A percentile compares a stretch with the other conserved stretches of the same genome.
Conservation (phyloP, 2,113 vertebrate genomes). For the Origma solitaria region DNA sequence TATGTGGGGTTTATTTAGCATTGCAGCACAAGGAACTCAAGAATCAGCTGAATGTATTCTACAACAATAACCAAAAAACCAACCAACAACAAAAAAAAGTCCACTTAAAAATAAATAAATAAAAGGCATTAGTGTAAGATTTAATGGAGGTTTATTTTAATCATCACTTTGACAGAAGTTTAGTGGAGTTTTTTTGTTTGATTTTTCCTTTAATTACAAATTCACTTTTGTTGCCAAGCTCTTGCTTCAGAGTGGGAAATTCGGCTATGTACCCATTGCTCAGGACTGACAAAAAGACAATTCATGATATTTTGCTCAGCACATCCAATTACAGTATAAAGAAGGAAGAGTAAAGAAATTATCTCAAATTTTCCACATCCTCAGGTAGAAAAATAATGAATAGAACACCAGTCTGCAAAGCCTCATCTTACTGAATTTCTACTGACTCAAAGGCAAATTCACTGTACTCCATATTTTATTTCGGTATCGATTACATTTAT, state of each 20-base stretch:
- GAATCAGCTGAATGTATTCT: neutral
- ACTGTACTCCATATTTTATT: neutral
- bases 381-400: neutral
- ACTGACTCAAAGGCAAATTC: neutral
- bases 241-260: neutral
- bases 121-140: neutral
- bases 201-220: neutral
- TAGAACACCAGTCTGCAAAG: neutral
- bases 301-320: neutral
- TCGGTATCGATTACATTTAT: neutral
- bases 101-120: neutral
- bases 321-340: neutral
- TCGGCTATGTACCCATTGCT: neutral
- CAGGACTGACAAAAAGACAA: neutral
- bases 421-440: neutral
- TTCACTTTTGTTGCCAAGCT: neutral
- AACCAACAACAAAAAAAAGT: neutral
- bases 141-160: neutral
- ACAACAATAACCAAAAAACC: neutral
- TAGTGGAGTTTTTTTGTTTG: rapidly evolving
- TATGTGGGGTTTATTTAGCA: neutral
- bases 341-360: neutral
- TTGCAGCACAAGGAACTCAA: neutral
- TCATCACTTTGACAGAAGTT: neutral
- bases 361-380: neutral